These are phyloP conservation scores for Serripes groenlandicus DNA, from an alignment of 2,888 invertebrate species.

Conservation along the genomic window DNA sequence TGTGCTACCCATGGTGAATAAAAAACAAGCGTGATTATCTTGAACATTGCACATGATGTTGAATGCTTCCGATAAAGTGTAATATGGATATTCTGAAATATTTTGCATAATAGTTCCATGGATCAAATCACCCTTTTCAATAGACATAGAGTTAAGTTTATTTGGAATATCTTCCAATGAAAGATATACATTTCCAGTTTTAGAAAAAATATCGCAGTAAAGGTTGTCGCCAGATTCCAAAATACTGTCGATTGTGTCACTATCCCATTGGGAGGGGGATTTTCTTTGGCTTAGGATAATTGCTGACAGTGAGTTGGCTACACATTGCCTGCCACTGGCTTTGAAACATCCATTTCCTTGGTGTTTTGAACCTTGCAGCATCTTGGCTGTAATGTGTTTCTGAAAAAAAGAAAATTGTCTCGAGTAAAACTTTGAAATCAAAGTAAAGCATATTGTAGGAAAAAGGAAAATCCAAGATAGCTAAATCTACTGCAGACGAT, in stretches of 20 bases:
- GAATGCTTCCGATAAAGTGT: not conserved
- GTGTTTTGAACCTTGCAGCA: not conserved
- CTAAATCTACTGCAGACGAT: no score
- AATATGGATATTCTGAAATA: constrained; percentile 2
- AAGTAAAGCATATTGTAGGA: no score
- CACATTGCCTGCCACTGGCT: constrained; percentile 6
- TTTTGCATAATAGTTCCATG: not conserved
- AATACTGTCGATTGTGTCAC: not conserved
- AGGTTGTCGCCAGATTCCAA: not conserved
- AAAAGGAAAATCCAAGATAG: no score
- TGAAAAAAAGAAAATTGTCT: no score
- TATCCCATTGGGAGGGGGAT: not conserved
- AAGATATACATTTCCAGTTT: not conserved
- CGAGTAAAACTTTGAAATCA: no score
- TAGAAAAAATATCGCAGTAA: not conserved
- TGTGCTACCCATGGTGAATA: constrained; percentile 13
- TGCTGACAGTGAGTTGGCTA: not conserved
- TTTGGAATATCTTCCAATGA: constrained; percentile 7
- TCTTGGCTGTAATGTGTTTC: no score
- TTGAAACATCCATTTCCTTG: constrained; percentile 9
- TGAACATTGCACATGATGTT: not conserved
- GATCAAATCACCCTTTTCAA: not conserved
- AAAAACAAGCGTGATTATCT: not conserved
- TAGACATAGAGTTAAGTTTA: not conserved
- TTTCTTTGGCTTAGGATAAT: not conserved